These are phyloP conservation scores for Paramormyrops hopkinsi DNA, from an alignment of 2,797 vertebrate genomes.

Conservation along the genomic window DNA sequence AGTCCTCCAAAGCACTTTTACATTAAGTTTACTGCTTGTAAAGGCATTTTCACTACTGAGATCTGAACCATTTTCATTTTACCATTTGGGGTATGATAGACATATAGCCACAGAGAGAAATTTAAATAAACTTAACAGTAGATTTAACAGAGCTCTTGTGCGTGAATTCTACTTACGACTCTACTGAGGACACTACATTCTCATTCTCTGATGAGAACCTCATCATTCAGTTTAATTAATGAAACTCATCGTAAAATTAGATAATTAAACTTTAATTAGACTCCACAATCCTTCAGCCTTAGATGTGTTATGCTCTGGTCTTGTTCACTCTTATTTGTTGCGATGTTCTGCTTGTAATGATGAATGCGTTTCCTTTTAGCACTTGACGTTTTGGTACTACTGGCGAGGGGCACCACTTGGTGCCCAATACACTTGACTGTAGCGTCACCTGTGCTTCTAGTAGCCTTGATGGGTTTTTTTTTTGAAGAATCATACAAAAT, in stretches of 20 bases:
- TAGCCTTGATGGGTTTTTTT: not conserved
- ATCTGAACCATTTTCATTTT: not conserved
- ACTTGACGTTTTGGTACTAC: slow-evolving; percentile 5
- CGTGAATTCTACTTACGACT: not conserved
- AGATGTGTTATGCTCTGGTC: not conserved
- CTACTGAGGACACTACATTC: not conserved
- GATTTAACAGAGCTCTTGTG: not conserved
- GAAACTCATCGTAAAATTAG: not conserved
- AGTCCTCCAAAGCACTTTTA: not conserved
- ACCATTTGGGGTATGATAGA: not conserved
- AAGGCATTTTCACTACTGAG: not conserved
- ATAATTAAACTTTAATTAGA: slow-evolving; percentile 3
- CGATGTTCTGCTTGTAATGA: not conserved
- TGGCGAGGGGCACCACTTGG: not conserved
- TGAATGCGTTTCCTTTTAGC: slow-evolving; percentile 18
- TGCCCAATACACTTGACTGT: not conserved
- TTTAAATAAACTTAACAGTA: not conserved
- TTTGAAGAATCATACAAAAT: not conserved
- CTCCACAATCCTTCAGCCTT: not conserved
- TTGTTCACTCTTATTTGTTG: not conserved
- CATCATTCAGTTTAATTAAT: not conserved
- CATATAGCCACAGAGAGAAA: not conserved
- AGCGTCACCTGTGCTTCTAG: slow-evolving; percentile 14
- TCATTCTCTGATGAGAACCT: not conserved
- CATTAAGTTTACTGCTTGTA: not conserved